Base-by-base conservation (phyloP, 1,140 invertebrate genomes). In the Bombus vancouverensis region DNA sequence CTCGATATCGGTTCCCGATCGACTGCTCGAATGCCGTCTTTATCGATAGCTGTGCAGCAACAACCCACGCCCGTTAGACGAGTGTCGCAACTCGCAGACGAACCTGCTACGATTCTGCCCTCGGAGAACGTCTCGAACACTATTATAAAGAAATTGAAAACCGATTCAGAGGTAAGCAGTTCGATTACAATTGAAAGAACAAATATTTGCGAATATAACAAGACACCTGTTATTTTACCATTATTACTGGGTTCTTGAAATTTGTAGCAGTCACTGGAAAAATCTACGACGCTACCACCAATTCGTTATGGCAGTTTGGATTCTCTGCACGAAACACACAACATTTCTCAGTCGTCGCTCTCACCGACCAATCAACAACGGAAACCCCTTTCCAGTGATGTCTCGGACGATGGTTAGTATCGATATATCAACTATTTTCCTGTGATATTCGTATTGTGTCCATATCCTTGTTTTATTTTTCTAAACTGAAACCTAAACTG, bases 311-410 rank as follows among this genome's bases (percentile, higher is more conserved):
- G 96, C 32, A 97, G 97, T 62, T 95, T 97, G 87, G 97, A 97
- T 91, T 97, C 97, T 0, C 92, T 97, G 12, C 96, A 96, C 89
- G 96, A 97, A 91, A 90, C 95, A 25, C 93, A 95, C 47, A 90
- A 86, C 53, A 86, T 90, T 57, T 92, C 93, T 12, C 92, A 93
- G 68, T 92, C 94, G 25, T 93, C 93, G 15, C 91, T 92, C 10
- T 93, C 94, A 42, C 93, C 94, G 44, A 94, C 92, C 13, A 91
- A 92, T 62, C 83, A 85, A 32, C 93, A 93, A 25, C 89, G 92
- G 76, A 91, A 92, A 39, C 76, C 83, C 6, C 72, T 94, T 76
- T 91, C 93, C 8, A 94, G 95, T 81, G 95, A 95, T 53, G 92
- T 94, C 32, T 95, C 95, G 47, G 96, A 96, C 86, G 96, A 96